These are phyloP conservation scores for Procambarus virginalis DNA, from an alignment of 1,140 invertebrate genomes.

Conservation along the genomic window DNA sequence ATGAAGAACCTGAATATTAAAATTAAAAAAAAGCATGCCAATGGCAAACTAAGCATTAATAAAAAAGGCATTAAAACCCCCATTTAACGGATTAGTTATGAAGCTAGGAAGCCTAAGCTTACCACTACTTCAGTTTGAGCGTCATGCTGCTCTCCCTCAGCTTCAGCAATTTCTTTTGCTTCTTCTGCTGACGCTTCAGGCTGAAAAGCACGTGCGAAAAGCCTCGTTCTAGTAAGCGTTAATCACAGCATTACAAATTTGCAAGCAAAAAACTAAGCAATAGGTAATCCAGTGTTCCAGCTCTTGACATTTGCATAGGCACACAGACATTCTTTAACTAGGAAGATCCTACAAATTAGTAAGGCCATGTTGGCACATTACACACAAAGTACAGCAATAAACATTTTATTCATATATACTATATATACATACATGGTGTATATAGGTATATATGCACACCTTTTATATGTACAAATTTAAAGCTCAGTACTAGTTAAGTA, in stretches of 20 bases:
- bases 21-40: too few species aligned
- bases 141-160: slow-evolving; percentile 58
- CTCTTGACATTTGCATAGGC: slow-evolving; percentile 19
- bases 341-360: background rate
- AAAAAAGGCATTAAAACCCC: too few species aligned
- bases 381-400: background rate
- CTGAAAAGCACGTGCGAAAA: slow-evolving; percentile 56
- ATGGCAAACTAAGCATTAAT: too few species aligned
- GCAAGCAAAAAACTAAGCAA: slow-evolving; percentile 10
- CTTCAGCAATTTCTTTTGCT: slow-evolving; percentile 37
- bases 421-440: too few species aligned
- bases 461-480: too few species aligned
- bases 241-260: slow-evolving; percentile 16
- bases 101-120: slow-evolving; percentile 47
- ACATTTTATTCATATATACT: too few species aligned
- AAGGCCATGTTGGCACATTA: background rate
- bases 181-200: slow-evolving; percentile 54
- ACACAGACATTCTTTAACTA: background rate
- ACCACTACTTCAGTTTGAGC: slow-evolving; percentile 57
- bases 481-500: too few species aligned
- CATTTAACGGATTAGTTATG: background rate
- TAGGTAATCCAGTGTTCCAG: slow-evolving; percentile 37
- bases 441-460: too few species aligned
- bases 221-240: slow-evolving; percentile 18
- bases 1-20: too few species aligned